A percentile compares a stretch with the other conserved stretches of the same genome.
Evolutionary conservation across 2,888 invertebrate species (phyloP).

Genomic region (Drosophila crucigera): DNA sequence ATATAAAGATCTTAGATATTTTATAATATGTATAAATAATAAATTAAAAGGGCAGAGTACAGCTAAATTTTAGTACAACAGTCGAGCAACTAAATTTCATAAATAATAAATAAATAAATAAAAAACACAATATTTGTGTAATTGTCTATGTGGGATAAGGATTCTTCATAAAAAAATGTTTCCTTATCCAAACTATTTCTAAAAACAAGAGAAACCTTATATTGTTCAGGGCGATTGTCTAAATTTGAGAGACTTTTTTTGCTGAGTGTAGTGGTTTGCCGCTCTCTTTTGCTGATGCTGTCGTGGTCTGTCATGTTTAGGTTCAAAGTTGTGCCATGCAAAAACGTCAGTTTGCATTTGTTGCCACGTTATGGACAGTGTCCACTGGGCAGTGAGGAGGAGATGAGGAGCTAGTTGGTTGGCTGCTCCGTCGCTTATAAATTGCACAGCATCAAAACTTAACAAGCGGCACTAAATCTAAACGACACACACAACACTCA

Average conservation of each 20-base stretch:
- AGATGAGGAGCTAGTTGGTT: not conserved
- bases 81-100: not conserved
- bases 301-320: constrained; percentile 75
- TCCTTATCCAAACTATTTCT: not conserved
- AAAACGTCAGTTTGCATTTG: constrained; percentile 79
- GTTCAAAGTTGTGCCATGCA: constrained; percentile 71
- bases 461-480: constrained; percentile 82
- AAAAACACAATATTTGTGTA: not conserved
- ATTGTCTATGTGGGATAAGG: not conserved
- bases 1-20: not conserved
- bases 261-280: not conserved
- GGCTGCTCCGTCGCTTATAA: constrained; percentile 60
- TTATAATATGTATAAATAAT: not conserved
- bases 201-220: not conserved
- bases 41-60: not conserved
- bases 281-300: not conserved
- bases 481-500: constrained; percentile 63
- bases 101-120: not conserved
- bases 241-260: not conserved
- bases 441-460: constrained; percentile 78
- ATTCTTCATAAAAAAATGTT: not conserved
- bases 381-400: constrained; percentile 5
- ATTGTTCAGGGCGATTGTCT: not conserved
- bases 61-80: not conserved
- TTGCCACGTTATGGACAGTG: constrained; percentile 60